A percentile compares a stretch with the other conserved stretches of the same genome.
These are phyloP conservation scores for Trichacis sp. DNA, from an alignment of 2,888 invertebrate genomes.

Conservation along the genomic window DNA sequence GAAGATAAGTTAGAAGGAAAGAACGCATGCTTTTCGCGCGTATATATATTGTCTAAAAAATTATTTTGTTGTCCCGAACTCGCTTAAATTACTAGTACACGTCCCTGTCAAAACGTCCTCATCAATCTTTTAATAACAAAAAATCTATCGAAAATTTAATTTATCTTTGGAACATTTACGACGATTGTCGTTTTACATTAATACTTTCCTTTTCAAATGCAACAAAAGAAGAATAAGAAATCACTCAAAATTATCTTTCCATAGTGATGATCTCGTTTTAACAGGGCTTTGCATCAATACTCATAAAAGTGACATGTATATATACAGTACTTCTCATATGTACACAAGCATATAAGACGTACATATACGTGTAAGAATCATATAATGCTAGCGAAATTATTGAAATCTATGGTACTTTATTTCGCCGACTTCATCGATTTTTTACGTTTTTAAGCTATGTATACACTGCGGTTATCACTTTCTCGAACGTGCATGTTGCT, in stretches of 20 bases:
- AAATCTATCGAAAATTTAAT: too few relatives aligned
- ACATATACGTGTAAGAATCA: constrained; percentile 38
- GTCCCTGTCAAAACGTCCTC: too few relatives aligned
- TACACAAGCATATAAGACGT: constrained; percentile 40
- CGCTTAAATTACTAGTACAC: constrained; percentile 15
- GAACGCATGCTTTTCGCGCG: constrained; percentile 32
- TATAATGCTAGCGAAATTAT: constrained; percentile 34
- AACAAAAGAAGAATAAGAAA: too few relatives aligned
- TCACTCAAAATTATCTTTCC: too few relatives aligned
- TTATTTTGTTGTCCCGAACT: constrained; percentile 41
- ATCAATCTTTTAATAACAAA: too few relatives aligned
- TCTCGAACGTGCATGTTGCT: constrained; percentile 38
- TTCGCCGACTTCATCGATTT: constrained; percentile 33
- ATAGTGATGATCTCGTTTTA: background rate
- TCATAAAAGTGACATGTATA: constrained; percentile 40
- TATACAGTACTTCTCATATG: constrained; percentile 40
- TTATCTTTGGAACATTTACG: too few relatives aligned
- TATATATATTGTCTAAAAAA: constrained; percentile 39
- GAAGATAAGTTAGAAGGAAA: constrained; percentile 44
- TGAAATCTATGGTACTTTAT: constrained; percentile 41
- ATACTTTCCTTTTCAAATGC: too few relatives aligned
- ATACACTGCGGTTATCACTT: constrained; percentile 30
- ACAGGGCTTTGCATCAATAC: constrained; percentile 22
- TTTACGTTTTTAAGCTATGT: constrained; percentile 31
- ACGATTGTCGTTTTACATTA: too few relatives aligned